A percentile compares a stretch with the other conserved stretches of the same genome.
Conservation (phyloP, 2,113 vertebrate species). For the Girardinichthys multiradiatus region DNA sequence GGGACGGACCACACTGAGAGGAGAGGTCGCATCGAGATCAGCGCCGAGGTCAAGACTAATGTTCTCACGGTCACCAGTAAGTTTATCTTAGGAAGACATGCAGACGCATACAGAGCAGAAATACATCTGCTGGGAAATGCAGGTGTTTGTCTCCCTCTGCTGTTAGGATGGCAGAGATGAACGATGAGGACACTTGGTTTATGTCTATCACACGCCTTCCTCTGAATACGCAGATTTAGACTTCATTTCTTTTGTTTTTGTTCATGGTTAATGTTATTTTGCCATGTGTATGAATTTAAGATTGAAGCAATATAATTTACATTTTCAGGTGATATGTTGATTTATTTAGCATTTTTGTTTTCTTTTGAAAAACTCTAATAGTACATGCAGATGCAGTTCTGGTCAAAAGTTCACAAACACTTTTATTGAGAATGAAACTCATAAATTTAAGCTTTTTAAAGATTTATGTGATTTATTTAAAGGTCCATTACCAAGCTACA, state of each 20-base stretch:
- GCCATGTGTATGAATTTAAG: not conserved
- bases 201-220: not conserved
- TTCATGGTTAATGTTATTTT: not conserved
- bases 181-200: not conserved
- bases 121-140: not conserved
- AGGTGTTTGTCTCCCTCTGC: constrained; percentile 57
- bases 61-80: constrained; percentile 92
- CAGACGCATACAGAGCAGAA: not conserved
- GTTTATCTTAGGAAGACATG: constrained; percentile 42
- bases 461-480: not conserved
- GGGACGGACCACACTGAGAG: constrained; percentile 98
- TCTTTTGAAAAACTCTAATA: too few relatives aligned
- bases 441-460: not conserved
- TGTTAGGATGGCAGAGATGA: constrained; percentile 22
- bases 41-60: constrained; percentile 89
- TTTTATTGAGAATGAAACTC: too few relatives aligned
- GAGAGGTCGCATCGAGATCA: constrained; percentile 92
- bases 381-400: too few relatives aligned
- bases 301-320: too few relatives aligned
- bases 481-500: not conserved
- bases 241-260: not conserved
- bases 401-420: too few relatives aligned
- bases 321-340: too few relatives aligned
- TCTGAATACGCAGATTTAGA: not conserved
- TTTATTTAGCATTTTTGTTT: too few relatives aligned